Evolutionary conservation across 2,113 vertebrate genomes (phyloP).

Genomic region (Ochotona princeps): DNA sequence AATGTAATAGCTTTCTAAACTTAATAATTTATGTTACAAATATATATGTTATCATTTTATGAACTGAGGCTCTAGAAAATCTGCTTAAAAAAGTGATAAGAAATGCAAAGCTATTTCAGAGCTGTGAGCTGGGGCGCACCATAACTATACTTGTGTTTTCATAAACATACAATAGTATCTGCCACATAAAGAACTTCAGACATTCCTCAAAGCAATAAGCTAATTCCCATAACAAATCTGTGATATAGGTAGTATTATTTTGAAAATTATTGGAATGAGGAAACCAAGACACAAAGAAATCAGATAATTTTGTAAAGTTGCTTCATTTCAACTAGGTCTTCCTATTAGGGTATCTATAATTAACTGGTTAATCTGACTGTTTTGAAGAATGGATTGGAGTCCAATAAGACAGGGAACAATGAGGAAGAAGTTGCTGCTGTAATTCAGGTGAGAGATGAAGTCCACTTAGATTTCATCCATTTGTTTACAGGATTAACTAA

Average conservation of each 20-base stretch:
- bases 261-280: background rate
- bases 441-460: background rate
- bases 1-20: constrained; percentile 33
- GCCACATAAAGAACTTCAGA: too few relatives aligned
- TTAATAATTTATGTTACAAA: background rate
- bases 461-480: background rate
- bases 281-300: constrained; percentile 1
- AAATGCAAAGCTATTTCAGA: constrained; percentile 6
- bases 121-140: background rate
- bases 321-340: background rate
- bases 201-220: background rate
- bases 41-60: background rate
- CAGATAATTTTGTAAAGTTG: background rate
- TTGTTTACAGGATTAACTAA: background rate
- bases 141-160: background rate
- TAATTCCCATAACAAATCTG: background rate
- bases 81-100: background rate
- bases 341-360: background rate
- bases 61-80: background rate
- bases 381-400: background rate
- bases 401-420: background rate
- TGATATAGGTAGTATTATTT: background rate
- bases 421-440: background rate
- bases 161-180: background rate
- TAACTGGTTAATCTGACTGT: background rate